Conservation (phyloP, 2,113 vertebrate genomes). For the Piaya cayana region DNA sequence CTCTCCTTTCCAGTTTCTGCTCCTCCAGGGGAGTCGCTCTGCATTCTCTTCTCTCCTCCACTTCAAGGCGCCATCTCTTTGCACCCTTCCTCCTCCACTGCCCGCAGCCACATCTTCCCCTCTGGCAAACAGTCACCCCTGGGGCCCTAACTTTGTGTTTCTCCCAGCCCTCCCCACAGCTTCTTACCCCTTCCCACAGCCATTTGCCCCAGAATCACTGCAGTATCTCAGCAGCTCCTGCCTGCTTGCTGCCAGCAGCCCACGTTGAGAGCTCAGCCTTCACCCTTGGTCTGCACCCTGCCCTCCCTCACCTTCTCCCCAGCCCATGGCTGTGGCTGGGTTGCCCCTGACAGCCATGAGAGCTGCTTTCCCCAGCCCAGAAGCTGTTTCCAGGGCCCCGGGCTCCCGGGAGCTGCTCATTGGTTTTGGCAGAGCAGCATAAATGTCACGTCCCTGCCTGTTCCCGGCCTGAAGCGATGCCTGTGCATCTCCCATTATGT, state of each 20-base stretch:
- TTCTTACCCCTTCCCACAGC: not conserved
- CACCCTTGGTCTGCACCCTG: rapidly evolving
- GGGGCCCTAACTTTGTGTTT: not conserved
- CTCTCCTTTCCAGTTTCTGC: not conserved
- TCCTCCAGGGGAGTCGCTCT: not conserved
- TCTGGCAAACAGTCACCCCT: not conserved
- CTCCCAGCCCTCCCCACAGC: not conserved
- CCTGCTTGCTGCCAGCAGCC: not conserved
- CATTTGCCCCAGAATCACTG: not conserved
- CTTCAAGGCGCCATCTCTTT: not conserved
- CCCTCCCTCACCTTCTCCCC: not conserved
- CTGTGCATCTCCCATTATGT: conserved; percentile 30
- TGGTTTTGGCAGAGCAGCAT: not conserved
- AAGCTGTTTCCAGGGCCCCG: not conserved
- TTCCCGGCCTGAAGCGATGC: not conserved
- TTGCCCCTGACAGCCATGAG: not conserved
- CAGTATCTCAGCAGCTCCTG: rapidly evolving
- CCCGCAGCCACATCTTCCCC: not conserved
- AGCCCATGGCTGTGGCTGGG: not conserved
- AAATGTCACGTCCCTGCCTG: conserved; percentile 35
- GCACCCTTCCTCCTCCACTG: not conserved
- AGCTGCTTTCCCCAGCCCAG: not conserved
- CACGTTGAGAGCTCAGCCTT: not conserved
- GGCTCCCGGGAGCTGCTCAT: not conserved
- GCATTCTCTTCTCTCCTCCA: not conserved